phyloP scores from a whole-genome alignment of 2,888 invertebrate species.

The Muscina levida region DNA sequence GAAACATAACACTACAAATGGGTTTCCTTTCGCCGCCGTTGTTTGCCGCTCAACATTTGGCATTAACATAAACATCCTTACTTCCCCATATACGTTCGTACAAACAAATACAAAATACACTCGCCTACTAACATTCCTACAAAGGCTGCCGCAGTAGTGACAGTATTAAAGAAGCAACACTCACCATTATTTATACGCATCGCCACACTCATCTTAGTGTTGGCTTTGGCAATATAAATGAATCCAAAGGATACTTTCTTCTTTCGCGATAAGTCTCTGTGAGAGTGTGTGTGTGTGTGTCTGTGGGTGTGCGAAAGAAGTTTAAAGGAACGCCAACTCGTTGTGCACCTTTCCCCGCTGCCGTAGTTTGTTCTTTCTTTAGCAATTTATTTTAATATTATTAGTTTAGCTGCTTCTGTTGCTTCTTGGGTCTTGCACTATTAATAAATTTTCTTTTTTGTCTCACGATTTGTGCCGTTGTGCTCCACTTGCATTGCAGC shows the following conservation, averaged over 20 bases:
- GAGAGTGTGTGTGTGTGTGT: slow-evolving; percentile 1
- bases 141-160: not conserved
- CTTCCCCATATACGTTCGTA: not conserved
- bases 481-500: slow-evolving; percentile 29
- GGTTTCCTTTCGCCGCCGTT: slow-evolving; percentile 52
- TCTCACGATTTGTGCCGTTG: not conserved
- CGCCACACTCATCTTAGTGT: slow-evolving; percentile 64
- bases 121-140: not conserved
- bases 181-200: slow-evolving; percentile 65
- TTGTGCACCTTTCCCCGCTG: not conserved
- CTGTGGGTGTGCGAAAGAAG: slow-evolving; percentile 7
- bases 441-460: slow-evolving; percentile 20
- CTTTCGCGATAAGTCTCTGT: not conserved
- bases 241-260: slow-evolving; percentile 25
- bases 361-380: slow-evolving; percentile 19
- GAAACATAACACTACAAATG: slow-evolving; percentile 65
- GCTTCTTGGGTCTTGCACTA: slow-evolving; percentile 9
- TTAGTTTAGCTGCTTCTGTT: slow-evolving; percentile 16
- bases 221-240: slow-evolving; percentile 25
- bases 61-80: slow-evolving; percentile 40
- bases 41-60: not conserved
- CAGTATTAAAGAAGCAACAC: slow-evolving; percentile 18
- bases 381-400: slow-evolving; percentile 30
- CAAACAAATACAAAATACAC: not conserved
- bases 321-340: slow-evolving; percentile 14